phyloP scores from a whole-genome alignment of 2,888 invertebrate species.

The Mythimna albipuncta region DNA sequence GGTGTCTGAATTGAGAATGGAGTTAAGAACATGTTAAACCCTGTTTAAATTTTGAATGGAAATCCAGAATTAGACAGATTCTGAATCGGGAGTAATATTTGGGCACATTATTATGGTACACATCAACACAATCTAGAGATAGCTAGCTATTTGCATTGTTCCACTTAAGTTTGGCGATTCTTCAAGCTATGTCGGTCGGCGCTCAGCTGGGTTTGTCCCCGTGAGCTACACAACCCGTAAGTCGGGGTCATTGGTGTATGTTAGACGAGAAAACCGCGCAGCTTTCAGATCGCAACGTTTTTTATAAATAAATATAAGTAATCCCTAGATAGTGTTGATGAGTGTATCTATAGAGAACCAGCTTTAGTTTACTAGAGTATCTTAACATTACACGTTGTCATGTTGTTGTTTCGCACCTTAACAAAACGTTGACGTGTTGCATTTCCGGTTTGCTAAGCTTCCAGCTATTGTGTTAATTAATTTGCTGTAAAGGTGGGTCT shows the following conservation, averaged over 20 bases:
- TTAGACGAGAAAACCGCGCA: no score
- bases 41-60: neutral
- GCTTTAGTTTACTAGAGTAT: conserved; percentile 4
- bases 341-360: neutral
- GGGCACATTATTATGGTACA: neutral
- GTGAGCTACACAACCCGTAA: no score
- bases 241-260: no score
- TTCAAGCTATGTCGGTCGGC: no score
- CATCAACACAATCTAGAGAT: no score
- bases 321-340: no score
- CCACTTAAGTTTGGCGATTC: no score
- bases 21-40: neutral
- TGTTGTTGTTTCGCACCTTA: conserved; percentile 5
- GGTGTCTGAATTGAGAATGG: neutral
- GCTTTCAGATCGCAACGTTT: no score
- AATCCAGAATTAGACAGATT: neutral
- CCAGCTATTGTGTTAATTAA: conserved; percentile 8
- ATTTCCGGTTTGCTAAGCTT: neutral
- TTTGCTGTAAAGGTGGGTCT: neutral
- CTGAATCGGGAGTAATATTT: neutral
- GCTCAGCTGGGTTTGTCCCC: no score
- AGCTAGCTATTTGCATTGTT: no score
- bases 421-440: neutral
- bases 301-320: no score
- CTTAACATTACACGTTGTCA: neutral